Percentiles rank a stretch among this genome's conserved stretches.
Evolutionary conservation across 1,140 invertebrate genomes (phyloP).

Genomic region (Drosophila ercepeae): DNA sequence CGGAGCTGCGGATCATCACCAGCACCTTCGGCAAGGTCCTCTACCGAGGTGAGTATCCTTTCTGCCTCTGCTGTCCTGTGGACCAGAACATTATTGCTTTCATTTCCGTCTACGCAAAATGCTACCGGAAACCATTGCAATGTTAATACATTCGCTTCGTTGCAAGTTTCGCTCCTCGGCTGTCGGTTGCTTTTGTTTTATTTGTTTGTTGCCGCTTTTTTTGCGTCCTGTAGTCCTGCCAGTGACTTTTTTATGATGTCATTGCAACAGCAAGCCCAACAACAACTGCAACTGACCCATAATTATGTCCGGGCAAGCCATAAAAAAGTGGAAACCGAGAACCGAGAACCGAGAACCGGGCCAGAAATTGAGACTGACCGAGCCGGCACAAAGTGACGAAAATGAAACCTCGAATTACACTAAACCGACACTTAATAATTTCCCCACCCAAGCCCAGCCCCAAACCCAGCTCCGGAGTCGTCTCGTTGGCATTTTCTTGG

Average conservation of each 20-base stretch:
- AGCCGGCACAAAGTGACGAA: conserved; percentile 70
- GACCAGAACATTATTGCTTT: conserved; percentile 13
- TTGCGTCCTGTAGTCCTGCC: neutral
- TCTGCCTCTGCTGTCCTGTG: neutral
- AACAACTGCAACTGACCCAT: conserved; percentile 40
- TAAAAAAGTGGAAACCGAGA: conserved; percentile 70
- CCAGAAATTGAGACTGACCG: conserved; percentile 57
- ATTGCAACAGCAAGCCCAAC: conserved; percentile 42
- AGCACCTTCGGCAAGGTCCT: conserved; percentile 93
- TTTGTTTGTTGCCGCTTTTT: neutral
- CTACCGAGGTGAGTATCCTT: conserved; percentile 88
- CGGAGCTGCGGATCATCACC: conserved; percentile 93
- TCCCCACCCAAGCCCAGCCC: conserved; percentile 1
- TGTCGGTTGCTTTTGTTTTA: neutral
- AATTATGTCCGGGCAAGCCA: conserved; percentile 66
- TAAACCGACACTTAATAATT: conserved; percentile 83
- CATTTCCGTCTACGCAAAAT: conserved; percentile 76
- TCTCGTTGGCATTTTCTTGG: conserved; percentile 50
- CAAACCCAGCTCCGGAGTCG: conserved; percentile 2
- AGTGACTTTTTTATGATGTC: conserved; percentile 71
- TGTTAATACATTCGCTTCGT: conserved; percentile 31
- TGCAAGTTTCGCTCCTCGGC: conserved; percentile 13
- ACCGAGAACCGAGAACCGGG: conserved; percentile 24
- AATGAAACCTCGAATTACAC: conserved; percentile 82
- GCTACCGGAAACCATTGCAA: conserved; percentile 70